Evolutionary conservation across 2,888 invertebrate genomes (phyloP), one percentile per base, ranked within the genome.

Genomic region (Melanargia galathea): DNA sequence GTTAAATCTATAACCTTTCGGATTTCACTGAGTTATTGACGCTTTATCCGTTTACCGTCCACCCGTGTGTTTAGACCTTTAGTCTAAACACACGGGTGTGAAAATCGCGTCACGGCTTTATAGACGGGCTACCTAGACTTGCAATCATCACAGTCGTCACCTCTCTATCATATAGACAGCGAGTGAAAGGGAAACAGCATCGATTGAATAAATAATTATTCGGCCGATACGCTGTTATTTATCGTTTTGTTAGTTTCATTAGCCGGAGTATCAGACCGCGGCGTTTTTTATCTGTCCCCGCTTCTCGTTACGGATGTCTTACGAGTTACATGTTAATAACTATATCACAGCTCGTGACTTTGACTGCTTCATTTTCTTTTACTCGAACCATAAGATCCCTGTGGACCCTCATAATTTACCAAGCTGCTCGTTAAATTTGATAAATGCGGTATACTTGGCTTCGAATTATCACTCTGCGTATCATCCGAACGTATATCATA

Each of bases 221-320:
- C 63, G 70, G 71, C 67, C 71, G 68, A 68, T 69, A 67, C 66
- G 66, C 63, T 59, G 49, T 63, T 71, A 73, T 73, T 71, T 71
- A 73, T 71, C 66, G 63, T 69, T 71, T 69, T 70, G 71, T 71
- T 70, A 71, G 64, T 71, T 70, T 68, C 70, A 75, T 74, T 74
- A 73, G 56, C 68, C 66, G 63, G 65, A 35, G 65, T 70, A 70
- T 63, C 67, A 70, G 72, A 75, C 72, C 73, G 72, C 60, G 62
- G 61, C 64, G 40, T 61, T 70, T 72, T 69, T 70, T 69, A n/a
- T 56, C 61, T 54, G 46, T 54, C 64, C 38, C 58, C 43, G 65
- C 62, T 58, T 67, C 62, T 68, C 63, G 61, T 62, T 62, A 55
- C 60, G 60, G 64, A 62, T 64, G 64, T 60, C 63, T 68, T 58